Evolutionary conservation across 2,888 invertebrate genomes (phyloP).

Genomic region (Heliconius cydno): DNA sequence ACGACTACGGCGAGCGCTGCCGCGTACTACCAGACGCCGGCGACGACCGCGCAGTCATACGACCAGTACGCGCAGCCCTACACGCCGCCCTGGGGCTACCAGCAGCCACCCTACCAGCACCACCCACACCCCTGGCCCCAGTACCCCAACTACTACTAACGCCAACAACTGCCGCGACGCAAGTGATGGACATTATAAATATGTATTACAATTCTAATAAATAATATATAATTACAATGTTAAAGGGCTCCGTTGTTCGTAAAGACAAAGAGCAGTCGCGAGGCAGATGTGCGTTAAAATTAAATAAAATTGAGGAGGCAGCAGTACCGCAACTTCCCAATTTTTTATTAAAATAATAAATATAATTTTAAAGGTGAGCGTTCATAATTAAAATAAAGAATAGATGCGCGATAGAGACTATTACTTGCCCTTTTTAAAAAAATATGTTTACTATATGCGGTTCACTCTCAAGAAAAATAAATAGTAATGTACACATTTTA

Average conservation of each 20-base stretch:
- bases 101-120: slow-evolving; percentile 79
- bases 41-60: slow-evolving; percentile 67
- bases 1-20: slow-evolving; percentile 52
- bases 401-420: not conserved
- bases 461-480: not conserved
- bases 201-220: not conserved
- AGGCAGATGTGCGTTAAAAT: not conserved
- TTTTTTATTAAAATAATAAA: no score
- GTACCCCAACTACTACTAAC: slow-evolving; percentile 79
- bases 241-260: slow-evolving; percentile 7
- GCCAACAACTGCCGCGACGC: slow-evolving; percentile 1
- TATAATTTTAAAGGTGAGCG: not conserved
- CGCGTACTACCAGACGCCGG: slow-evolving; percentile 69
- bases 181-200: not conserved
- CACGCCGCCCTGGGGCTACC: slow-evolving; percentile 80
- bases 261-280: not conserved
- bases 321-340: not conserved
- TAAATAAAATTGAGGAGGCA: not conserved
- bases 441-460: not conserved
- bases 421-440: not conserved
- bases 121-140: slow-evolving; percentile 78
- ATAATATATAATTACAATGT: not conserved
- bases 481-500: slow-evolving; percentile 1
- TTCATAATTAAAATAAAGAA: not conserved
- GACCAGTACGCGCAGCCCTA: slow-evolving; percentile 77